These are phyloP conservation scores for Drosophila pruinosa DNA, from an alignment of 1,140 invertebrate species.

Conservation along the genomic window DNA sequence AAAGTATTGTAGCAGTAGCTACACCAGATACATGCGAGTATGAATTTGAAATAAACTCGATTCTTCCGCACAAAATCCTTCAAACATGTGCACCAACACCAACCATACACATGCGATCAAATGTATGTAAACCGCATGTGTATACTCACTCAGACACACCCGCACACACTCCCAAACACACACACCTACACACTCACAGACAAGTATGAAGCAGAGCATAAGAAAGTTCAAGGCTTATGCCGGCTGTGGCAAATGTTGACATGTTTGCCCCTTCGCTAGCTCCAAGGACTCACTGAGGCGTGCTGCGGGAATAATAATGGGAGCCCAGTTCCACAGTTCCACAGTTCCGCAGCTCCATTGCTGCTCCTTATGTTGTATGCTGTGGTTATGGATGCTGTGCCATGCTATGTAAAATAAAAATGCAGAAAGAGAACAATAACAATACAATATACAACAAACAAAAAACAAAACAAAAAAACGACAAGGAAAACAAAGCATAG, in stretches of 20 bases:
- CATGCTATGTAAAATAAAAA: slow-evolving; percentile 37
- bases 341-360: not conserved
- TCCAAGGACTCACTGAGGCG: slow-evolving; percentile 46
- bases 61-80: slow-evolving; percentile 49
- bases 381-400: slow-evolving; percentile 6
- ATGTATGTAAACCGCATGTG: slow-evolving; percentile 7
- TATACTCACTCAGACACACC: not conserved
- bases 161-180: not conserved
- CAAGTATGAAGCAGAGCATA: slow-evolving; percentile 1
- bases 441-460: not conserved
- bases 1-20: slow-evolving; percentile 2
- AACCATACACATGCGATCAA: not conserved
- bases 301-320: slow-evolving; percentile 61
- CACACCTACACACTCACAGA: not conserved
- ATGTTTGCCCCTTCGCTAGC: slow-evolving; percentile 42
- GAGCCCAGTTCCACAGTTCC: slow-evolving; percentile 25
- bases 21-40: slow-evolving; percentile 35
- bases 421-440: slow-evolving; percentile 25
- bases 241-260: slow-evolving; percentile 56
- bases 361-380: slow-evolving; percentile 5
- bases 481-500: slow-evolving; percentile 24
- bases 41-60: slow-evolving; percentile 55
- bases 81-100: slow-evolving; percentile 30
- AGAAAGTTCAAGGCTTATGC: slow-evolving; percentile 53
- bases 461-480: not conserved